Conservation (phyloP, 2,797 vertebrate species). For the Gallirallus australis region DNA sequence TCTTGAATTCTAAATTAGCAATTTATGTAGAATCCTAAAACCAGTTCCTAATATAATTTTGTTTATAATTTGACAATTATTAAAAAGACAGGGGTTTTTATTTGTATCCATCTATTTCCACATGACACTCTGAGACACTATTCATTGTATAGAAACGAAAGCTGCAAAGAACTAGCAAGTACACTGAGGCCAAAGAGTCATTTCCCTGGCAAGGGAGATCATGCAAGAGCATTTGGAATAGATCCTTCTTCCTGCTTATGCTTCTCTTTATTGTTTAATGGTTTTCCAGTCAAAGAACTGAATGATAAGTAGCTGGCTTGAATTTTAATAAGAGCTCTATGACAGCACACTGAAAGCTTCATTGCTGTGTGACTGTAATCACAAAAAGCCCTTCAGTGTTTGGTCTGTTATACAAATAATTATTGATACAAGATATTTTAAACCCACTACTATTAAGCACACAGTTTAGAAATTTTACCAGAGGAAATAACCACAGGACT, state of each 20-base stretch:
- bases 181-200: constrained; percentile 41
- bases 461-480: neutral
- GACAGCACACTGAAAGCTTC: neutral
- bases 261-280: constrained; percentile 46
- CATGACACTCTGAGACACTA: neutral
- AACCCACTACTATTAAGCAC: neutral
- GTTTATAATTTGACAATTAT: neutral
- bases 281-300: constrained; percentile 11
- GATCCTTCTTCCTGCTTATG: constrained; percentile 26
- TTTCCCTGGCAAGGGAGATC: constrained; percentile 15
- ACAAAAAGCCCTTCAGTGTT: neutral
- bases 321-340: constrained; percentile 46
- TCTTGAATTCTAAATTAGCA: neutral
- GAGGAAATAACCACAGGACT: neutral
- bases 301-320: constrained; percentile 46
- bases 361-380: neutral
- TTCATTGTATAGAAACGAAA: constrained; percentile 35
- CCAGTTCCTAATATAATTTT: neutral
- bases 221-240: constrained; percentile 34
- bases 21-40: neutral
- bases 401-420: neutral
- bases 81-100: neutral
- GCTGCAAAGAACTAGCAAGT: constrained; percentile 24
- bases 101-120: neutral
- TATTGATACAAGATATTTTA: constrained; percentile 9